These are phyloP conservation scores for Cygnus buccinator DNA, from an alignment of 2,113 vertebrate species.

Conservation along the genomic window DNA sequence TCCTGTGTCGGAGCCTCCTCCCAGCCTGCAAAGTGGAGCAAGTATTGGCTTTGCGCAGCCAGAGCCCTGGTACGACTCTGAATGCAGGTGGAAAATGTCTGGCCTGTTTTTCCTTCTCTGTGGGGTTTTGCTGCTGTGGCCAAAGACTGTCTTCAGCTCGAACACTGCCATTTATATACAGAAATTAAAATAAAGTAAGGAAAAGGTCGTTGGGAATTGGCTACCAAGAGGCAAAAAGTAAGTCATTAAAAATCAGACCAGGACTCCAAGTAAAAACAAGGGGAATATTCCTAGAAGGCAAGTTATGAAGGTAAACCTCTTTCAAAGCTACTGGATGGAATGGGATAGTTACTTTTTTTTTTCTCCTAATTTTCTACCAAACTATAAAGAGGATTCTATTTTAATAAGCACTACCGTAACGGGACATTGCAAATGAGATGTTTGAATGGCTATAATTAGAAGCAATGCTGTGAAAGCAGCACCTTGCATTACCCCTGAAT, in stretches of 20 bases:
- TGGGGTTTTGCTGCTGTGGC: neutral
- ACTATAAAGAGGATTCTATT: conserved; percentile 14
- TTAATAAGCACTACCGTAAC: neutral
- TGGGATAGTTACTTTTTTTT: neutral
- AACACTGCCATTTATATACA: neutral
- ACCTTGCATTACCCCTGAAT: neutral
- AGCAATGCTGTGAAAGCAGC: neutral
- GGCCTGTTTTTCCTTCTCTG: conserved; percentile 8
- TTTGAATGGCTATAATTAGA: neutral
- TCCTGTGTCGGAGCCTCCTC: neutral
- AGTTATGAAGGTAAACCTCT: neutral
- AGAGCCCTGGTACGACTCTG: neutral
- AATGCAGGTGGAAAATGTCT: conserved; percentile 44
- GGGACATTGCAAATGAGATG: conserved; percentile 7
- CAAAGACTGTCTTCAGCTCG: conserved; percentile 1
- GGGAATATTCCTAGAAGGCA: conserved; percentile 5
- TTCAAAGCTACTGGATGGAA: neutral
- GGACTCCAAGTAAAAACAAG: neutral
- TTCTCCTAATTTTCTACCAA: conserved; percentile 3
- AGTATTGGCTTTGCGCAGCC: neutral
- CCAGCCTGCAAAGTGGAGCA: neutral
- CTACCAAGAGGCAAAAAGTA: neutral
- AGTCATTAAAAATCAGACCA: neutral
- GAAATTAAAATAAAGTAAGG: conserved; percentile 32
- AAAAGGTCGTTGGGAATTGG: conserved; percentile 29